phyloP scores from a whole-genome alignment of 2,888 invertebrate species.

The Sussaba pulchella region DNA sequence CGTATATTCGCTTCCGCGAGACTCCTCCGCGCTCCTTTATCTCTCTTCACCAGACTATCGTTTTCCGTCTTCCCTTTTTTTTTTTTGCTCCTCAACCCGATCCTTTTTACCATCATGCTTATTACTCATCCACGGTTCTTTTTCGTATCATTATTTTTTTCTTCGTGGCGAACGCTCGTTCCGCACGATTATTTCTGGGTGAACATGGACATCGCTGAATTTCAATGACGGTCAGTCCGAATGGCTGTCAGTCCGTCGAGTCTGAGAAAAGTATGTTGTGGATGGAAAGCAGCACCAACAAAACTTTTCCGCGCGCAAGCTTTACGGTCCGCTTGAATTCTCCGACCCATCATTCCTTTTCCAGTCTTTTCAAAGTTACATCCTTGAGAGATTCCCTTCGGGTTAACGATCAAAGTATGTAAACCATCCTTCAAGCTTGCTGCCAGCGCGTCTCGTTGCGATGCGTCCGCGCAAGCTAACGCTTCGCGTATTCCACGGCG shows the following conservation, averaged over 20 bases:
- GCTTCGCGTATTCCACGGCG: conserved; percentile 37
- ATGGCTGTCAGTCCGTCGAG: too few species aligned
- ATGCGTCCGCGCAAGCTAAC: conserved; percentile 19
- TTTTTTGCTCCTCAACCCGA: conserved; percentile 39
- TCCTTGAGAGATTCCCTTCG: conserved; percentile 67
- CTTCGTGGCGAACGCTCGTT: not conserved
- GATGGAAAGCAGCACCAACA: conserved; percentile 30
- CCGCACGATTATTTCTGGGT: too few species aligned
- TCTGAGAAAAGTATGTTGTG: conserved; percentile 7
- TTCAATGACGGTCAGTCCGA: too few species aligned
- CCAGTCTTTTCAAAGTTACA: conserved; percentile 60
- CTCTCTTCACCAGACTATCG: conserved; percentile 66
- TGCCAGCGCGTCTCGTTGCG: conserved; percentile 55
- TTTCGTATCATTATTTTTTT: conserved; percentile 31
- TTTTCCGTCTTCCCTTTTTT: conserved; percentile 43
- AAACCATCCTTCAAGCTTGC: conserved; percentile 63
- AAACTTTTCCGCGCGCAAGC: conserved; percentile 59
- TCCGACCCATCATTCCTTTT: conserved; percentile 17
- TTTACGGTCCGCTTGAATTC: conserved; percentile 24
- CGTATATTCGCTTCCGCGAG: conserved; percentile 64
- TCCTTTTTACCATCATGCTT: conserved; percentile 24
- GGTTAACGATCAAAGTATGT: conserved; percentile 71
- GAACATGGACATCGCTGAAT: not conserved
- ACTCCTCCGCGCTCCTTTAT: conserved; percentile 68
- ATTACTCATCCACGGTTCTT: conserved; percentile 21